These are phyloP conservation scores for Picus viridis DNA, from an alignment of 2,797 vertebrate species.

Conservation along the genomic window DNA sequence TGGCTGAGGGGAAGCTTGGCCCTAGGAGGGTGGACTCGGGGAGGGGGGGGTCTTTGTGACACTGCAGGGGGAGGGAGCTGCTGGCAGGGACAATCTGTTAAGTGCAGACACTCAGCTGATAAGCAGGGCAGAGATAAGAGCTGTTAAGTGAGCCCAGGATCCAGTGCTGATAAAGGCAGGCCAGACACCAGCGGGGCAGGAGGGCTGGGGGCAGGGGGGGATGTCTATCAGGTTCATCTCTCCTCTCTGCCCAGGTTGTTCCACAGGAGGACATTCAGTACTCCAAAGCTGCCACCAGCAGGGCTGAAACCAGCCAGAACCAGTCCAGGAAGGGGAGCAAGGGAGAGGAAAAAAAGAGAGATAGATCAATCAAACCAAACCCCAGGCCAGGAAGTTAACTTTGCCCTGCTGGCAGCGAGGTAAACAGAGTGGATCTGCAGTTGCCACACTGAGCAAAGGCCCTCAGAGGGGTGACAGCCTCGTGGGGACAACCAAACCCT, in stretches of 20 bases:
- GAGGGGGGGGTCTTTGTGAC: background rate
- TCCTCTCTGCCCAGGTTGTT: background rate
- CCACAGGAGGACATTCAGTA: background rate
- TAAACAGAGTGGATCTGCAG: background rate
- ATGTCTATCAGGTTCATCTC: constrained; percentile 38
- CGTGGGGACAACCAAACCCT: background rate
- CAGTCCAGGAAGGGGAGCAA: background rate
- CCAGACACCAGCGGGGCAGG: background rate
- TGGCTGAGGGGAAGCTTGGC: background rate
- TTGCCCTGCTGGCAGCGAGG: background rate
- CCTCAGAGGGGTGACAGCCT: background rate
- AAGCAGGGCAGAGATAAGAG: constrained; percentile 56
- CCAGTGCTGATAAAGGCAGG: constrained; percentile 34
- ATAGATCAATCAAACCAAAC: background rate
- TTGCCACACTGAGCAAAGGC: background rate
- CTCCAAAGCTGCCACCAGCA: background rate
- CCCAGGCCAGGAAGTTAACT: background rate
- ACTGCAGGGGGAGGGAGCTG: background rate
- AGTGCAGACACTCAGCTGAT: constrained; percentile 50
- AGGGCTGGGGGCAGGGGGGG: too few relatives aligned
- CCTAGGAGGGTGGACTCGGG: background rate
- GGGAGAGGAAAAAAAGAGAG: background rate
- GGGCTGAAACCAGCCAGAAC: background rate
- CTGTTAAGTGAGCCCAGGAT: background rate
- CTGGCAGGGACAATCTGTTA: background rate